These are phyloP conservation scores for Muraenolepis orangiensis DNA, from an alignment of 2,797 vertebrate genomes.

Conservation along the genomic window DNA sequence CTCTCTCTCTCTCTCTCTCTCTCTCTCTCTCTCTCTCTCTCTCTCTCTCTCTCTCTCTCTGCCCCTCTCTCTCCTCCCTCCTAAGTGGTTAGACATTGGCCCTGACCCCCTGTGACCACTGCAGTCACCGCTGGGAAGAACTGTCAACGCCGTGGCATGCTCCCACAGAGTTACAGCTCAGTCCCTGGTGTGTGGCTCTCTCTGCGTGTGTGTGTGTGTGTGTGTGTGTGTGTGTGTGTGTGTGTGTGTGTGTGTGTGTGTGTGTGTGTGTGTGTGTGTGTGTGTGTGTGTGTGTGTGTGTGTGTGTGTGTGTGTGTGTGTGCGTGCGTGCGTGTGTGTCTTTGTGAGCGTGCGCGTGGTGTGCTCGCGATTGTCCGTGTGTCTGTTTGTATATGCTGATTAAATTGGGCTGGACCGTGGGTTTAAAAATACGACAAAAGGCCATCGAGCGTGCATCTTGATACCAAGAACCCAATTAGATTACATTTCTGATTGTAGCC, in stretches of 20 bases:
- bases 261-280: not conserved
- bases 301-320: not conserved
- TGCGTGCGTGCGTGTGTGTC: not conserved
- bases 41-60: not conserved
- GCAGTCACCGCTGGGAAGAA: conserved; percentile 26
- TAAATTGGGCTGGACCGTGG: not conserved
- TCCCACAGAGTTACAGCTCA: conserved; percentile 29
- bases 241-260: not conserved
- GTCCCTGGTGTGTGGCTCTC: not conserved
- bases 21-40: not conserved
- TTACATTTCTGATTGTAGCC: not conserved
- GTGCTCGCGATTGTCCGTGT: not conserved
- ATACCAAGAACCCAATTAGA: not conserved
- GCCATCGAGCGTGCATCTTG: not conserved
- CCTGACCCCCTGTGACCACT: conserved; percentile 35
- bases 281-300: not conserved
- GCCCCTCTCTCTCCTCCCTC: not conserved
- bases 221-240: not conserved
- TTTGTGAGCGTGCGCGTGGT: not conserved
- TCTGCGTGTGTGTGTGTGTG: not conserved
- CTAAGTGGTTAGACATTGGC: conserved; percentile 18
- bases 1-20: too few relatives aligned
- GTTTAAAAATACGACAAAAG: conserved; percentile 1
- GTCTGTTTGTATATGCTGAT: not conserved
- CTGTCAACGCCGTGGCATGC: conserved; percentile 35